These are phyloP conservation scores for Rhinopithecus roxellana DNA, from an alignment of 2,113 vertebrate genomes.

Conservation along the genomic window DNA sequence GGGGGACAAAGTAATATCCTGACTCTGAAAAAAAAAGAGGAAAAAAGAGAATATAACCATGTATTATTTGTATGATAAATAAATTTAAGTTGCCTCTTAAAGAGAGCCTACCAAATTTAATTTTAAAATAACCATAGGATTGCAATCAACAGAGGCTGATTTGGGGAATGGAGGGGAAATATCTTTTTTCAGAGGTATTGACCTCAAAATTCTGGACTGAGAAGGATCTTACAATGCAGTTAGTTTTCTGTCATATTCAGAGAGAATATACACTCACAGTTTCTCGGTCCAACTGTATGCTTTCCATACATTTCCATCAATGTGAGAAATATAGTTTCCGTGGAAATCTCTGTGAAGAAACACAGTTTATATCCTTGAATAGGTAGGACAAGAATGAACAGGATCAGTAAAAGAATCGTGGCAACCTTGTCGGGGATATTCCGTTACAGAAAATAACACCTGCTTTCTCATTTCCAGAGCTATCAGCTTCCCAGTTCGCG, in stretches of 20 bases:
- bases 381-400: not conserved
- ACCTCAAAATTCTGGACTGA: not conserved
- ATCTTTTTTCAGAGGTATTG: too few relatives aligned
- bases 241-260: not conserved
- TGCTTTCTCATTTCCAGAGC: not conserved
- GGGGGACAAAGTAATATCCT: too few relatives aligned
- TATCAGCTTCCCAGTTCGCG: too few relatives aligned
- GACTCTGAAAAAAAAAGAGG: too few relatives aligned
- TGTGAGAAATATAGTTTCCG: conserved; percentile 70
- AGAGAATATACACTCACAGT: conserved; percentile 67
- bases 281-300: not conserved
- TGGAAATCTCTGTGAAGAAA: conserved; percentile 78
- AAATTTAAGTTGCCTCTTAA: not conserved
- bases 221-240: not conserved
- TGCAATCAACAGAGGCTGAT: too few relatives aligned
- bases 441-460: not conserved
- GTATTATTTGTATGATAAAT: not conserved
- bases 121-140: too few relatives aligned
- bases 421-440: too few relatives aligned
- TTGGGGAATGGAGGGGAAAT: not conserved
- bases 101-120: too few relatives aligned
- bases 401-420: not conserved
- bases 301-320: conserved; percentile 58
- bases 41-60: not conserved
- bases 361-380: not conserved